A percentile compares a stretch with the other conserved stretches of the same genome.
Evolutionary conservation across 2,888 invertebrate genomes (phyloP).

Genomic region (Glyphotaelius pellucidus): DNA sequence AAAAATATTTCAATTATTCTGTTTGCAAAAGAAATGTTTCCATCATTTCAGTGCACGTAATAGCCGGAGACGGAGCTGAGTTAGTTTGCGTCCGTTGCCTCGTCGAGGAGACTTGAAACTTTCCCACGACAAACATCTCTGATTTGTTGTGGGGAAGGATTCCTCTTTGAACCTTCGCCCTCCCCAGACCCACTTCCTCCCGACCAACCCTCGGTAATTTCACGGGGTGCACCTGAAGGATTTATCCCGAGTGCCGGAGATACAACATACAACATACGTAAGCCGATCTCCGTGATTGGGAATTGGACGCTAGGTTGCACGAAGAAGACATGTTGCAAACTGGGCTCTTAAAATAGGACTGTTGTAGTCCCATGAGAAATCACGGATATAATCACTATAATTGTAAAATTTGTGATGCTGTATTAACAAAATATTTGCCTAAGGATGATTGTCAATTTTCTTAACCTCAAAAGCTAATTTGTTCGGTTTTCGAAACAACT

Average conservation of each 20-base stretch:
- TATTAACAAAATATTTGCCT: no score
- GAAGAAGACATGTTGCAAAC: background rate
- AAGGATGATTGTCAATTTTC: no score
- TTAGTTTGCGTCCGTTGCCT: background rate
- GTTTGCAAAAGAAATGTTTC: background rate
- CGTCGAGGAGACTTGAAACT: background rate
- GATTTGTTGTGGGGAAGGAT: conserved; percentile 10
- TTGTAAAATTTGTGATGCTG: no score
- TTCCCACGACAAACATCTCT: conserved; percentile 4
- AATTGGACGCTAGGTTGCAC: background rate
- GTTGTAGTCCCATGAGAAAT: no score
- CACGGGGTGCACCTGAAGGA: conserved; percentile 38
- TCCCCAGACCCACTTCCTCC: background rate
- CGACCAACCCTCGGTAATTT: background rate
- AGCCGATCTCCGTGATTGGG: conserved; percentile 9
- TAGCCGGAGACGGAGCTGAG: background rate
- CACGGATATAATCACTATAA: no score
- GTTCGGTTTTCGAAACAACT: no score
- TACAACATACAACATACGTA: background rate
- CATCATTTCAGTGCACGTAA: background rate
- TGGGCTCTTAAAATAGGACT: background rate
- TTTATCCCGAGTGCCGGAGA: conserved; percentile 7
- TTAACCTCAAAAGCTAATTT: no score
- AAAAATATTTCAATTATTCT: background rate
- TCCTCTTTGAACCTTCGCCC: conserved; percentile 16